Percentiles rank a stretch among this genome's conserved stretches.
Evolutionary conservation across 2,797 vertebrate species (phyloP).

Genomic region (Chloroceryle inda): DNA sequence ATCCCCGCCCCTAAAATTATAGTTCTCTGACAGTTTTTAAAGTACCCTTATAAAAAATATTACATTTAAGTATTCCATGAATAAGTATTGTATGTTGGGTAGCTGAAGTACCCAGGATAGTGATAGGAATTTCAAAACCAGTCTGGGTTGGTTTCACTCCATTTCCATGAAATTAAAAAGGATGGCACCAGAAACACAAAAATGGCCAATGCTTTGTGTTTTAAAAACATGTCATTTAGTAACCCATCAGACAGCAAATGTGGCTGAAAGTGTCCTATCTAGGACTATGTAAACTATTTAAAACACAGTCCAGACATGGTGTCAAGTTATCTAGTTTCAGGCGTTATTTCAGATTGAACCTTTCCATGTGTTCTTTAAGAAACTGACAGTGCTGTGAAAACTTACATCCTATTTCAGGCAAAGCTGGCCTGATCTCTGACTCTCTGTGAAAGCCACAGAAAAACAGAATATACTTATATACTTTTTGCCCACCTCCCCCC

Average conservation of each 20-base stretch:
- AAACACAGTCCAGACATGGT: not conserved
- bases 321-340: not conserved
- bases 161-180: not conserved
- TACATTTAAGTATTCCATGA: not conserved
- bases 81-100: not conserved
- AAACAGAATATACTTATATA: not conserved
- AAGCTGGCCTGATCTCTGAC: conserved; percentile 5
- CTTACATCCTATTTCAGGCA: conserved; percentile 13
- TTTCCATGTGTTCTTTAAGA: conserved; percentile 27
- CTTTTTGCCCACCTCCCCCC: too few species aligned
- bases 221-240: conserved; percentile 36
- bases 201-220: not conserved
- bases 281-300: conserved; percentile 1
- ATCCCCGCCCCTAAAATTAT: not conserved
- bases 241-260: not conserved
- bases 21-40: not conserved
- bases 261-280: not conserved
- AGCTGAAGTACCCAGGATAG: not conserved
- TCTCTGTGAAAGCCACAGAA: not conserved
- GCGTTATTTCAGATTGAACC: not conserved
- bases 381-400: conserved; percentile 15
- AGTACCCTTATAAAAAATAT: not conserved
- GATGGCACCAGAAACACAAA: not conserved
- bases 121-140: not conserved
- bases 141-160: not conserved